Conservation (phyloP, 2,797 vertebrate genomes). For the Sus cebifrons region DNA sequence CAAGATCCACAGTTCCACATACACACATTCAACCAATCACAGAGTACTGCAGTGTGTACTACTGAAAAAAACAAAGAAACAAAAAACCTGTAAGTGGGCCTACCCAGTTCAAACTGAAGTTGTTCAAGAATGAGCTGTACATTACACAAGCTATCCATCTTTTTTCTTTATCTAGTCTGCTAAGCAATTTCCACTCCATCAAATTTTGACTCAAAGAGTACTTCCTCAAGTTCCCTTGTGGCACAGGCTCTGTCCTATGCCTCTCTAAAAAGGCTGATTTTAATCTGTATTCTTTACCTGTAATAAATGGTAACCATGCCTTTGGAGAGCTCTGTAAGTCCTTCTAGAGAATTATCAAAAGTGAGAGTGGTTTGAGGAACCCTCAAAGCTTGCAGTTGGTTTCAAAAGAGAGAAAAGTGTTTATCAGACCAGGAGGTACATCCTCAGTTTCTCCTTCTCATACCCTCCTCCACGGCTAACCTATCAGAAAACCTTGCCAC, state of each 20-base stretch:
- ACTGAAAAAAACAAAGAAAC: not conserved
- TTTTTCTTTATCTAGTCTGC: not conserved
- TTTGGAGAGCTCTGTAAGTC: not conserved
- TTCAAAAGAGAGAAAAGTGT: not conserved
- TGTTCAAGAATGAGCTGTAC: not conserved
- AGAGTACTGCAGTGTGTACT: accelerated
- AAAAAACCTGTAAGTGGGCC: not conserved
- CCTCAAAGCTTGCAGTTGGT: not conserved
- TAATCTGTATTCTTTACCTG: not conserved
- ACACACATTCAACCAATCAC: no score
- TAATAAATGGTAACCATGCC: not conserved
- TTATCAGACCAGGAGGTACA: not conserved
- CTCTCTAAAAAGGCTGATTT: constrained; percentile 18
- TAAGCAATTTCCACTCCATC: not conserved
- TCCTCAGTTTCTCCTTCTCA: not conserved
- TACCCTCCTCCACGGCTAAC: not conserved
- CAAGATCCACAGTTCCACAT: not conserved
- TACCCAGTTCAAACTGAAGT: not conserved
- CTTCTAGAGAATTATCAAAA: constrained; percentile 19
- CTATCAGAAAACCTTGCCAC: not conserved
- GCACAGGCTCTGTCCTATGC: not conserved
- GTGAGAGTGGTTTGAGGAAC: not conserved
- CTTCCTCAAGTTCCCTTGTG: not conserved
- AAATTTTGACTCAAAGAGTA: not conserved
- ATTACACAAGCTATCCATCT: not conserved